phyloP scores from a whole-genome alignment of 2,113 vertebrate species.

The Malurus cyaneus region DNA sequence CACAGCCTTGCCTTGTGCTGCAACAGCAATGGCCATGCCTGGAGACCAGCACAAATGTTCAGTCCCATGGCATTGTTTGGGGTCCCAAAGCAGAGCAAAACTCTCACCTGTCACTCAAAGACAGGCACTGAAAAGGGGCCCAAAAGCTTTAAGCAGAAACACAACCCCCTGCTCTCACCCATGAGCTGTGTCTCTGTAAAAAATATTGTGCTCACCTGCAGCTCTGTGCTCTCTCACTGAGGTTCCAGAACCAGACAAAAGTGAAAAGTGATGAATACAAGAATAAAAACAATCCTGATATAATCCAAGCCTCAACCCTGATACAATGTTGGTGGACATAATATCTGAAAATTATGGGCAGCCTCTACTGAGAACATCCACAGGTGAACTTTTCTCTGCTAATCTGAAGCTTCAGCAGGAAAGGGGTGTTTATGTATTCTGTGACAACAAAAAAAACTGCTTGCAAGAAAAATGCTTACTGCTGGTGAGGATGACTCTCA shows the following conservation, averaged over 20 bases:
- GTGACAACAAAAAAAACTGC: not conserved
- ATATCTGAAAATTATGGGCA: not conserved
- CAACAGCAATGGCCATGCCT: not conserved
- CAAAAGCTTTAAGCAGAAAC: not conserved
- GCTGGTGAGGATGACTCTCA: not conserved
- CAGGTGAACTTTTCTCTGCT: not conserved
- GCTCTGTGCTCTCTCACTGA: not conserved
- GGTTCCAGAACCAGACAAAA: not conserved
- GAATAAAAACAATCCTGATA: not conserved
- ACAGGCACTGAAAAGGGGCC: not conserved
- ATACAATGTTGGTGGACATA: not conserved
- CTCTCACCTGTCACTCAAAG: not conserved
- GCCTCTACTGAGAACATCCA: not conserved
- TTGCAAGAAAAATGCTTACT: not conserved
- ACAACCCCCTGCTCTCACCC: not conserved
- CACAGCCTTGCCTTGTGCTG: not conserved
- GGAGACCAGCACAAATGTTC: not conserved
- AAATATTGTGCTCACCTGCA: not conserved
- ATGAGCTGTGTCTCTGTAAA: not conserved
- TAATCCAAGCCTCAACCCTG: not conserved
- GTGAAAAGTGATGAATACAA: not conserved
- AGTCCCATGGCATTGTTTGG: not conserved
- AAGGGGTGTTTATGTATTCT: not conserved
- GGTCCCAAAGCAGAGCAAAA: not conserved
- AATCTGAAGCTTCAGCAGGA: not conserved